These are phyloP conservation scores for Taxidea taxus DNA, from an alignment of 2,113 vertebrate genomes.

Conservation along the genomic window DNA sequence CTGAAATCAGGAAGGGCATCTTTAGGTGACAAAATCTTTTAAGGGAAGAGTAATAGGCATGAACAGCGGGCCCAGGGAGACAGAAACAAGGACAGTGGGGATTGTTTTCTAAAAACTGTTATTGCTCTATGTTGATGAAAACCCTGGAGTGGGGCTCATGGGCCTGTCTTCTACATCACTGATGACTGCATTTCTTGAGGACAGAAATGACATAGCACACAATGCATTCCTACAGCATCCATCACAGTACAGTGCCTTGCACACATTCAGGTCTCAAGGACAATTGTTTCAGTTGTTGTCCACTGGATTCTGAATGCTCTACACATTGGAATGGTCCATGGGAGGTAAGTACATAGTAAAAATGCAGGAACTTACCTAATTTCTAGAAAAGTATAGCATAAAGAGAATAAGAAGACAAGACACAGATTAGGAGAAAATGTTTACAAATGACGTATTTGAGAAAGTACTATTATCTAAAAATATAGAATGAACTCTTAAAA, in stretches of 20 bases:
- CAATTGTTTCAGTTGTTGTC: background rate
- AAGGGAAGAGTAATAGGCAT: background rate
- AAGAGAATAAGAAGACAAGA: background rate
- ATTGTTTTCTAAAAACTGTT: background rate
- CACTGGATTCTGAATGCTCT: background rate
- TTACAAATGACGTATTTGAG: background rate
- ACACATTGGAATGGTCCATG: background rate
- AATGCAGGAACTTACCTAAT: background rate
- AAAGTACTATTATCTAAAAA: background rate
- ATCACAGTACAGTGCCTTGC: background rate
- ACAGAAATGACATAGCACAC: background rate
- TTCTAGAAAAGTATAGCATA: background rate
- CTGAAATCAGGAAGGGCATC: background rate
- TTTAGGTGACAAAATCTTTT: background rate
- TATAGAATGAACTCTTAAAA: background rate
- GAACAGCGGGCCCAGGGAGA: background rate
- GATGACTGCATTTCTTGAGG: background rate
- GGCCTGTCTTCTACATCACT: background rate
- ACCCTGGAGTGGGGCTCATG: background rate
- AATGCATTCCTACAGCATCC: background rate
- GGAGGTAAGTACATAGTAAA: background rate
- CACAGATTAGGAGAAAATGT: background rate
- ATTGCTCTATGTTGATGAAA: background rate
- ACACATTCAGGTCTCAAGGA: background rate
- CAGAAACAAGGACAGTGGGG: background rate